Evolutionary conservation across 2,113 vertebrate species (phyloP).

Genomic region (Albula goreensis): DNA sequence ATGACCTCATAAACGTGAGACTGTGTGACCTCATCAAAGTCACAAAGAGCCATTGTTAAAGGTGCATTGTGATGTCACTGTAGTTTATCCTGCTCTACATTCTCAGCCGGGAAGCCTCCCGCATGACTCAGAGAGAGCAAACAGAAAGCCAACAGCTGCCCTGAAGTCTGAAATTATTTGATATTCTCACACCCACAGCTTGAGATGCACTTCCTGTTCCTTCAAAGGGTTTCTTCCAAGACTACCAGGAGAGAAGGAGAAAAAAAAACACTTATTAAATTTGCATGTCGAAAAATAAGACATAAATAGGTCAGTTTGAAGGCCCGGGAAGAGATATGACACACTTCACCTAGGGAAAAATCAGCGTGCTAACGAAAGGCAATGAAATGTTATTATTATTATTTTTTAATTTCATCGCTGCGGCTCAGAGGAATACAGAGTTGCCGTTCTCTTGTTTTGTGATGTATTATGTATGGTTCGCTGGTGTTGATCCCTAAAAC

Average conservation of each 20-base stretch:
- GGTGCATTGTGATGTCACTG: constrained; percentile 52
- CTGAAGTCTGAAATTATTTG: background rate
- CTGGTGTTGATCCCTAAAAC: constrained; percentile 25
- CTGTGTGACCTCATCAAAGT: constrained; percentile 37
- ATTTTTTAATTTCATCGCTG: constrained; percentile 49
- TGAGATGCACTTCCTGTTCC: constrained; percentile 19
- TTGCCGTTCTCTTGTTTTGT: constrained; percentile 35
- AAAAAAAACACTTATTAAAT: background rate
- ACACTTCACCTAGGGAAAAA: constrained; percentile 8
- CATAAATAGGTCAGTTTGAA: constrained; percentile 57
- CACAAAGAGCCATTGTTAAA: constrained; percentile 54
- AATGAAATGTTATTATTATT: constrained; percentile 42
- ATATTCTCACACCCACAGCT: background rate
- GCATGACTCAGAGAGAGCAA: background rate
- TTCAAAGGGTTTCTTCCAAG: constrained; percentile 11
- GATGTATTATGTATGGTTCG: constrained; percentile 52
- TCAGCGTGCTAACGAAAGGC: constrained; percentile 25
- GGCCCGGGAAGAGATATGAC: constrained; percentile 37
- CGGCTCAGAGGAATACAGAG: constrained; percentile 35
- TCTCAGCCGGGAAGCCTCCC: constrained; percentile 25
- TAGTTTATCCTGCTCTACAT: constrained; percentile 40
- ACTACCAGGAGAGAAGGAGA: constrained; percentile 35
- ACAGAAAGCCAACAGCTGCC: background rate
- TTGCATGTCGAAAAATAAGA: constrained; percentile 35
- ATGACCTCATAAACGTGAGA: constrained; percentile 47